phyloP scores from a whole-genome alignment of 2,888 invertebrate genomes.

The Hirtodrosophila duncani region DNA sequence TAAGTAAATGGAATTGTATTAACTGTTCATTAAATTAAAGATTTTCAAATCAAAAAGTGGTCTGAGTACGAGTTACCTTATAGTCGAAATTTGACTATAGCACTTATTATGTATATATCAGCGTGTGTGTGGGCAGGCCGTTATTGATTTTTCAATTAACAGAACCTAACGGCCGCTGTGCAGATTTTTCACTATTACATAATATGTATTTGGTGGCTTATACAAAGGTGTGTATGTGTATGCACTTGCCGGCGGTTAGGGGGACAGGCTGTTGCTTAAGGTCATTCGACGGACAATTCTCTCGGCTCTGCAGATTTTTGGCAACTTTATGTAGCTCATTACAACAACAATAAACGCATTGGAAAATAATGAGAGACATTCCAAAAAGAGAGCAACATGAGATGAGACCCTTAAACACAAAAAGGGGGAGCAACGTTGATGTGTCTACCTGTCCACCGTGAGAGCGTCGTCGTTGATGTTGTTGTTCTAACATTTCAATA shows the following conservation, averaged over 20 bases:
- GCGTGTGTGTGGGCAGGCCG: background rate
- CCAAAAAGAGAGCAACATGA: no score
- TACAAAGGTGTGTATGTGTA: background rate
- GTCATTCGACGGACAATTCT: constrained; percentile 64
- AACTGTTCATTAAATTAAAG: no score
- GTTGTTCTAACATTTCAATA: constrained; percentile 55
- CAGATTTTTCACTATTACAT: constrained; percentile 37
- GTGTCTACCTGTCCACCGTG: no score
- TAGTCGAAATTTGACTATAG: no score
- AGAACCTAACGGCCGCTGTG: constrained; percentile 2
- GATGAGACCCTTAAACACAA: no score
- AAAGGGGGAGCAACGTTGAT: no score
- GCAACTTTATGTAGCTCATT: no score
- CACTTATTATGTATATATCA: no score
- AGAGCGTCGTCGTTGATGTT: constrained; percentile 21
- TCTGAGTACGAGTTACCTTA: no score
- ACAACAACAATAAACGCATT: constrained; percentile 51
- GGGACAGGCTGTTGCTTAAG: constrained; percentile 43
- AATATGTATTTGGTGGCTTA: constrained; percentile 11
- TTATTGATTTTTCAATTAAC: constrained; percentile 45
- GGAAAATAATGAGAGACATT: constrained; percentile 20
- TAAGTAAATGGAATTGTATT: no score
- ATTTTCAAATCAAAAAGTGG: no score
- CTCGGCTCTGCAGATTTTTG: constrained; percentile 18
- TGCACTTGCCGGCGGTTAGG: constrained; percentile 26